Evolutionary conservation across 2,113 vertebrate genomes (phyloP).

Genomic region (Paraplagusia blochii): DNA sequence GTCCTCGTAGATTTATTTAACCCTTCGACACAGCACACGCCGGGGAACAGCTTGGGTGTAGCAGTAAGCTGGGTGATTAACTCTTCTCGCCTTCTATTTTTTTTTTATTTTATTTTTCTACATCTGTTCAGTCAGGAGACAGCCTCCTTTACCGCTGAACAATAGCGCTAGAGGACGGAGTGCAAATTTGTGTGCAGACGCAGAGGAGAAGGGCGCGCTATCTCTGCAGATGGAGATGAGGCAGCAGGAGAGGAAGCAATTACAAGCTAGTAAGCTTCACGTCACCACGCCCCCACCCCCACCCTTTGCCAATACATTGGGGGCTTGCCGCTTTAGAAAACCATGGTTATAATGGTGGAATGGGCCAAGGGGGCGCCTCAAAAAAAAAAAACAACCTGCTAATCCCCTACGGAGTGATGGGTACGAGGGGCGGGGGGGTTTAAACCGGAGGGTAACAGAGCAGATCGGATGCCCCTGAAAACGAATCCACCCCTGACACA

Average conservation of each 20-base stretch:
- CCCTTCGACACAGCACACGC: conserved; percentile 7
- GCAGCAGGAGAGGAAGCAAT: conserved; percentile 63
- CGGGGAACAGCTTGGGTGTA: conserved; percentile 22
- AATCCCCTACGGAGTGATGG: conserved; percentile 64
- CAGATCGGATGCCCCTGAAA: conserved; percentile 43
- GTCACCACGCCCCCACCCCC: conserved; percentile 40
- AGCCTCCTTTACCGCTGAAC: conserved; percentile 27
- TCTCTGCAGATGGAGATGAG: conserved; percentile 55
- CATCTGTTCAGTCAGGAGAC: conserved; percentile 47
- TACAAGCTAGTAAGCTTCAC: conserved; percentile 64
- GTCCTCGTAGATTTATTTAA: conserved; percentile 56
- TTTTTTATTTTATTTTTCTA: conserved; percentile 14
- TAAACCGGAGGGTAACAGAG: conserved; percentile 52
- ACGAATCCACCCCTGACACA: conserved; percentile 66
- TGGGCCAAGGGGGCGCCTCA: conserved; percentile 49
- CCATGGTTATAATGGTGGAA: conserved; percentile 71
- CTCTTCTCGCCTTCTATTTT: conserved; percentile 9
- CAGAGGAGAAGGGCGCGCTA: conserved; percentile 29
- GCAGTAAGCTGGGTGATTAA: conserved; percentile 19
- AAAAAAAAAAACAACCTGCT: conserved; percentile 79
- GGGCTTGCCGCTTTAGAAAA: conserved; percentile 64
- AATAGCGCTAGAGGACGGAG: conserved; percentile 16
- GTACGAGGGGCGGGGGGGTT: conserved; percentile 5
- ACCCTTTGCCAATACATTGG: conserved; percentile 34
- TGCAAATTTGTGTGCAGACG: conserved; percentile 14